A percentile compares a stretch with the other conserved stretches of the same genome.
These are phyloP conservation scores for Hippolais icterina DNA, from an alignment of 2,113 vertebrate genomes.

Conservation along the genomic window DNA sequence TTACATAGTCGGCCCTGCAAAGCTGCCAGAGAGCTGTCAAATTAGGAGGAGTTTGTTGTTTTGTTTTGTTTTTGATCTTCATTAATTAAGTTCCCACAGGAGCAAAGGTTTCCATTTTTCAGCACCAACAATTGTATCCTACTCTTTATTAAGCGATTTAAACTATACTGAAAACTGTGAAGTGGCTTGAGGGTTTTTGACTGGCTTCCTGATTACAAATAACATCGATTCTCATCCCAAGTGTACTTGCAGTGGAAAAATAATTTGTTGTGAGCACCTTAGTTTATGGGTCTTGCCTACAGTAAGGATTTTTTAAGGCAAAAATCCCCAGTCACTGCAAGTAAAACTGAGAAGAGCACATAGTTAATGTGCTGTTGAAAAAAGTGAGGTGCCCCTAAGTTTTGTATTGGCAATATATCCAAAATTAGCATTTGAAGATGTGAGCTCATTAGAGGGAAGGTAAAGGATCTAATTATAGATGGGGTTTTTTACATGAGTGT, in stretches of 20 bases:
- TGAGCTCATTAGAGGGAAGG: neutral
- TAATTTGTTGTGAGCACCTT: neutral
- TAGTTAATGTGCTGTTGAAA: neutral
- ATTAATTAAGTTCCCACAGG: neutral
- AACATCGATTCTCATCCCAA: neutral
- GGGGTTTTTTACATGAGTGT: neutral
- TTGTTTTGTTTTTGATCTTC: neutral
- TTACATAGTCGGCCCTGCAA: neutral
- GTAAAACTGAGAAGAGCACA: neutral
- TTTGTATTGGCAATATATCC: neutral
- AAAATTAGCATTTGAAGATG: neutral
- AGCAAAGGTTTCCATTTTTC: neutral
- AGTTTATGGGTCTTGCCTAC: neutral
- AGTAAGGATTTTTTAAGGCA: neutral
- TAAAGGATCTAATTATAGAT: neutral
- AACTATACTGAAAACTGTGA: neutral
- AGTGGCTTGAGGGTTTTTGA: neutral
- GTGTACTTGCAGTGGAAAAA: neutral
- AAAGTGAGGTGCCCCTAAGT: neutral
- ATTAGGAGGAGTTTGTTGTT: accelerated
- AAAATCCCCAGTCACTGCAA: neutral
- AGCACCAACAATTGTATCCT: neutral
- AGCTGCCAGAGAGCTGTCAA: neutral
- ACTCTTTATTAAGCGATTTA: neutral
- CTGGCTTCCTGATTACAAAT: neutral